Evolutionary conservation across 2,113 vertebrate species (phyloP).

Genomic region (Sylvicapra grimmia): DNA sequence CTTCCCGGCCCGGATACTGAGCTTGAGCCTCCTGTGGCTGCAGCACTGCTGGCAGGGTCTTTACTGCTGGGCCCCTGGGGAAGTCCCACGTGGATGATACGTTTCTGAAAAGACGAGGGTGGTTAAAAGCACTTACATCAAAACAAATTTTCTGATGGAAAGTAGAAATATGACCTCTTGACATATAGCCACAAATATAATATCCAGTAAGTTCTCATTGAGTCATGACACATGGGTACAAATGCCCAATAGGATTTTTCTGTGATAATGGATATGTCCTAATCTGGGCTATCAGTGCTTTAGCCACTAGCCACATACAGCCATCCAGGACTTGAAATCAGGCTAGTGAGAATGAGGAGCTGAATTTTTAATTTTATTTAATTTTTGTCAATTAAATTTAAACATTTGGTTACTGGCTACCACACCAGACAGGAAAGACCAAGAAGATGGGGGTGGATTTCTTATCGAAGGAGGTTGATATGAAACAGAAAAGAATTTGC

Average conservation of each 20-base stretch:
- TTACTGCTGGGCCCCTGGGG: neutral
- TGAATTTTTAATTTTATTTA: neutral
- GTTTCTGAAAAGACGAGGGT: neutral
- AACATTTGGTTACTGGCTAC: neutral
- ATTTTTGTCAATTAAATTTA: neutral
- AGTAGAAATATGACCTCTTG: neutral
- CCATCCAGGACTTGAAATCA: neutral
- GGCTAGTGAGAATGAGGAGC: neutral
- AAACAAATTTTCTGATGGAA: neutral
- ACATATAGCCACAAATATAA: neutral
- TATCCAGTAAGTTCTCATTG: neutral
- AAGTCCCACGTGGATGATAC: neutral
- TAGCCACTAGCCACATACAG: neutral
- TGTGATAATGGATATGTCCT: neutral
- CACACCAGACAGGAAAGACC: neutral
- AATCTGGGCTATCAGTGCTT: neutral
- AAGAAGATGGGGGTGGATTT: neutral
- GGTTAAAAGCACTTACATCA: neutral
- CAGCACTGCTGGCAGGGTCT: neutral
- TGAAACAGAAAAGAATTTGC: neutral
- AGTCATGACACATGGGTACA: too few species aligned
- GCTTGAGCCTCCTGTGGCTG: neutral
- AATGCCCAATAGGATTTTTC: neutral
- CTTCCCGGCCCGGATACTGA: neutral
- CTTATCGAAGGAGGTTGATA: neutral